These are phyloP conservation scores for Cariama cristata DNA, from an alignment of 2,113 vertebrate species.

Conservation along the genomic window DNA sequence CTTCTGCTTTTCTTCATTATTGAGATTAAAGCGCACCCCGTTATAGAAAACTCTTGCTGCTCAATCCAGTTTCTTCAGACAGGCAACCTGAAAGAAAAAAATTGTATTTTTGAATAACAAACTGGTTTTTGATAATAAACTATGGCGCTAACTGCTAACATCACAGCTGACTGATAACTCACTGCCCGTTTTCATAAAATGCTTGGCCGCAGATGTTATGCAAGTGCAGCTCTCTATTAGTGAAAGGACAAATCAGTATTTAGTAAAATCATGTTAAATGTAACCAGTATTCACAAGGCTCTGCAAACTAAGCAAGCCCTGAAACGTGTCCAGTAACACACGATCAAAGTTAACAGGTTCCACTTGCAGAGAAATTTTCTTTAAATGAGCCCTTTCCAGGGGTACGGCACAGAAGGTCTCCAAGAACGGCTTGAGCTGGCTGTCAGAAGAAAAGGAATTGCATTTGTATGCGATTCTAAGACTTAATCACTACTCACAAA, in stretches of 20 bases:
- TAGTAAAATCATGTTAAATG: neutral
- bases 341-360: neutral
- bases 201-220: neutral
- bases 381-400: neutral
- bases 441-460: neutral
- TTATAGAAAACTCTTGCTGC: neutral
- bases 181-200: neutral
- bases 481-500: neutral
- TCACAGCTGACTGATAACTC: neutral
- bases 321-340: accelerated
- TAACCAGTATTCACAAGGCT: neutral
- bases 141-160: neutral
- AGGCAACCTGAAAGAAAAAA: constrained; percentile 31
- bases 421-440: neutral
- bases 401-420: neutral
- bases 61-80: neutral
- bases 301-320: neutral
- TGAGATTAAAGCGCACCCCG: neutral
- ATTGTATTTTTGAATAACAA: neutral
- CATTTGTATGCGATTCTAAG: neutral
- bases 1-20: constrained; percentile 95
- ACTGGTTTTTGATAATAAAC: neutral
- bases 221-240: neutral
- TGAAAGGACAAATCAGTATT: neutral
- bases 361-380: neutral